Percentiles rank a stretch among this genome's conserved stretches.
Conservation (phyloP, 2,888 invertebrate species). For the Scaptomyza flava region DNA sequence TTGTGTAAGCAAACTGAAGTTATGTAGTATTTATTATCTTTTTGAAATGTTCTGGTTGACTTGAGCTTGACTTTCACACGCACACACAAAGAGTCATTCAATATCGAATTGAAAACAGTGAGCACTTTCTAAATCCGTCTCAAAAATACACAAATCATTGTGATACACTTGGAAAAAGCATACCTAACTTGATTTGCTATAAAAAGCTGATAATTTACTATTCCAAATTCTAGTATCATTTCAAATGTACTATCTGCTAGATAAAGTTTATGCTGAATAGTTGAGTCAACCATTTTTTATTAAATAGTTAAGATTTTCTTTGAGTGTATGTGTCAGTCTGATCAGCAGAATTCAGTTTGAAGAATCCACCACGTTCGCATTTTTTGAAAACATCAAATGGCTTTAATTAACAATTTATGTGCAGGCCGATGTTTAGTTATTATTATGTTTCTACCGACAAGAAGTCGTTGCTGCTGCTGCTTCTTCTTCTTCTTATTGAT, state of each 20-base stretch:
- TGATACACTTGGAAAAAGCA: not conserved
- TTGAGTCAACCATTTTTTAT: no score
- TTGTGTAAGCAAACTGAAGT: constrained; percentile 6
- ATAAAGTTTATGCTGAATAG: no score
- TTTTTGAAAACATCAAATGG: constrained; percentile 45
- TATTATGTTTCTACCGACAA: constrained; percentile 20
- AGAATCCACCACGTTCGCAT: constrained; percentile 28
- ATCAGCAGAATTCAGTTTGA: constrained; percentile 11
- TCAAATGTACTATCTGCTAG: no score
- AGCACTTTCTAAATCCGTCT: constrained; percentile 65
- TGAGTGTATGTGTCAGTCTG: constrained; percentile 3
- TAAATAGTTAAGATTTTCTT: not conserved
- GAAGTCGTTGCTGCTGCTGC: not conserved
- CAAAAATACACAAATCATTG: constrained; percentile 55
- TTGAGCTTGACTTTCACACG: constrained; percentile 47
- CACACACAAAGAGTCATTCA: constrained; percentile 22
- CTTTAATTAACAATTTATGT: constrained; percentile 77
- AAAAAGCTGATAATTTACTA: no score
- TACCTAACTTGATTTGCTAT: no score
- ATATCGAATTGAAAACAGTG: constrained; percentile 4
- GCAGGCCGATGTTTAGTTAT: constrained; percentile 50
- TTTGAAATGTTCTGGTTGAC: constrained; percentile 24
- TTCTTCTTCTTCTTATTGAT: not conserved
- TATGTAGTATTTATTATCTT: constrained; percentile 5
- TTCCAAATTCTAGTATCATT: no score